These are phyloP conservation scores for Daboia siamensis DNA, from an alignment of 2,113 vertebrate genomes.

Conservation along the genomic window DNA sequence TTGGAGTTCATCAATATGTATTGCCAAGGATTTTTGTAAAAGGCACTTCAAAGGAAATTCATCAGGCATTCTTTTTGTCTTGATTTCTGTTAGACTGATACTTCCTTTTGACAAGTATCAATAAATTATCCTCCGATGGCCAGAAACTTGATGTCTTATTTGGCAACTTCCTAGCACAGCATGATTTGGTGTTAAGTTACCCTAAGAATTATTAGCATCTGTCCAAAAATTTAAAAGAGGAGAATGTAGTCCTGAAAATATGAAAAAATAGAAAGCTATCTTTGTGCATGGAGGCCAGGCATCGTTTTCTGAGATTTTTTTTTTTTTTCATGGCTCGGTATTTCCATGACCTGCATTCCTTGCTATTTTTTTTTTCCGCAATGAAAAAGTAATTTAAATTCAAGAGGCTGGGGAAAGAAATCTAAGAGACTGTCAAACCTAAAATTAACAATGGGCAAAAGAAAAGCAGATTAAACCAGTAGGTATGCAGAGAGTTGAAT, in stretches of 20 bases:
- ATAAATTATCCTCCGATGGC: constrained; percentile 88
- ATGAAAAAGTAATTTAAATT: constrained; percentile 62
- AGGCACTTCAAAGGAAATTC: constrained; percentile 96
- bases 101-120: constrained; percentile 88
- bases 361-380: constrained; percentile 44
- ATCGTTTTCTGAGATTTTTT: constrained; percentile 43
- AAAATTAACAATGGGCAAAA: constrained; percentile 58
- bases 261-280: constrained; percentile 58
- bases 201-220: constrained; percentile 67
- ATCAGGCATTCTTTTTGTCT: constrained; percentile 97
- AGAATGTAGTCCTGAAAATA: constrained; percentile 55
- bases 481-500: constrained; percentile 48
- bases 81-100: constrained; percentile 81
- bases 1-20: constrained; percentile 98
- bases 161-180: constrained; percentile 73
- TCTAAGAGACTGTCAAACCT: not conserved
- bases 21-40: constrained; percentile 95
- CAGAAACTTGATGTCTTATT: constrained; percentile 89
- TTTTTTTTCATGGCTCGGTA: constrained; percentile 39
- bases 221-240: constrained; percentile 56
- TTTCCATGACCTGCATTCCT: constrained; percentile 48
- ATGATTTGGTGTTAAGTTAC: constrained; percentile 69
- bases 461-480: constrained; percentile 62
- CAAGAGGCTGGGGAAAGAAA: constrained; percentile 38
- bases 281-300: not conserved